phyloP scores from a whole-genome alignment of 2,888 invertebrate genomes.

The Cerastis leucographa region DNA sequence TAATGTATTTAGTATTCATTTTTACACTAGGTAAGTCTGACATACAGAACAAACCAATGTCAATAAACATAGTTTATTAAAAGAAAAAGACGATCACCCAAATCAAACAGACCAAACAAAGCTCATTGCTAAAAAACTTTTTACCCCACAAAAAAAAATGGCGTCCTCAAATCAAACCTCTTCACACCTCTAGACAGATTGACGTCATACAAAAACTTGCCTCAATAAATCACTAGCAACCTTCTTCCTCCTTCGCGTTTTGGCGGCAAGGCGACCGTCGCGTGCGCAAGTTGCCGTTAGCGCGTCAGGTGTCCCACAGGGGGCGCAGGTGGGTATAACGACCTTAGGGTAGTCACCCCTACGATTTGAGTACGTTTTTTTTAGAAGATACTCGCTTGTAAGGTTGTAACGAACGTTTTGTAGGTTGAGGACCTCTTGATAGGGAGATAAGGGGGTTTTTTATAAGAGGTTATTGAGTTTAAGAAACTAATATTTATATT shows the following conservation, averaged over 20 bases:
- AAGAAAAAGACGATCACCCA: neutral
- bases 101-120: neutral
- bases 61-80: neutral
- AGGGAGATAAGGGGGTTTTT: constrained; percentile 23
- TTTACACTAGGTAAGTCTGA: neutral
- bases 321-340: constrained; percentile 79
- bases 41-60: neutral
- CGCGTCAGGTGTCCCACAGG: constrained; percentile 79
- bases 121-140: neutral
- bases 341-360: constrained; percentile 80
- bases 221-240: constrained; percentile 55
- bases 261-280: constrained; percentile 65
- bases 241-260: constrained; percentile 37
- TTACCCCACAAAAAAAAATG: neutral
- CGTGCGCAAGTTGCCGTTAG: constrained; percentile 84
- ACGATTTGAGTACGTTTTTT: constrained; percentile 57
- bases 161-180: neutral
- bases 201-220: neutral
- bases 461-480: neutral
- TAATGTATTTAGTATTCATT: neutral
- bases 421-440: constrained; percentile 36
- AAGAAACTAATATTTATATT: neutral
- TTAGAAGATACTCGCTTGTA: constrained; percentile 52
- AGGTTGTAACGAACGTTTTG: constrained; percentile 63
- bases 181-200: constrained; percentile 12